Percentiles rank a stretch among this genome's conserved stretches.
phyloP scores from a whole-genome alignment of 2,797 vertebrate genomes.

The Eulemur coronatus region DNA sequence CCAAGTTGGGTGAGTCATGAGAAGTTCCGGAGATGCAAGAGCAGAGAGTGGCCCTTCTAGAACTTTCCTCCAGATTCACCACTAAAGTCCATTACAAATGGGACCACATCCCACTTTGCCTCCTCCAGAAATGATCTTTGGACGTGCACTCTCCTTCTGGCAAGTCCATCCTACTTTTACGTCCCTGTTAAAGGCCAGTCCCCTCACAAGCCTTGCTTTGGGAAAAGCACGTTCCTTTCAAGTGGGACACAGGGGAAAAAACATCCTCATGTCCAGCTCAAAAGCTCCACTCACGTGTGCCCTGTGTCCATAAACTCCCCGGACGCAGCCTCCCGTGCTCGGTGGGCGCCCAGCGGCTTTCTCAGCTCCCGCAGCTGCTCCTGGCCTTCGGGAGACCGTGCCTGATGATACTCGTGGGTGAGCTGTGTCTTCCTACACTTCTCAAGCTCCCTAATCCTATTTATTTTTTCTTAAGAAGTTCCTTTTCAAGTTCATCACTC shows the following conservation, averaged over 20 bases:
- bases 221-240: neutral
- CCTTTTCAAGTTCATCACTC: neutral
- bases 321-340: neutral
- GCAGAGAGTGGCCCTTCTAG: neutral
- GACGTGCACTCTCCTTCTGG: neutral
- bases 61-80: neutral
- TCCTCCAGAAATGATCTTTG: neutral
- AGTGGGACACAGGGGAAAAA: neutral
- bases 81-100: neutral
- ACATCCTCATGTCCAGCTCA: neutral
- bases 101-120: neutral
- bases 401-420: fast-evolving
- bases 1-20: neutral
- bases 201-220: neutral
- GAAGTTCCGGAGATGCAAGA: neutral
- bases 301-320: neutral
- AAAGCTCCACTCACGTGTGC: fast-evolving
- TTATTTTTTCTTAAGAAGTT: neutral
- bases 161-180: neutral
- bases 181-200: neutral
- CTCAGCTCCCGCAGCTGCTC: neutral
- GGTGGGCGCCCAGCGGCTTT: fast-evolving
- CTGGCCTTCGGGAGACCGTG: neutral
- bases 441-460: neutral
- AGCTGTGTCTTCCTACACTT: neutral